Base-by-base conservation (phyloP, 1,140 invertebrate species). In the Watersipora subatra region DNA sequence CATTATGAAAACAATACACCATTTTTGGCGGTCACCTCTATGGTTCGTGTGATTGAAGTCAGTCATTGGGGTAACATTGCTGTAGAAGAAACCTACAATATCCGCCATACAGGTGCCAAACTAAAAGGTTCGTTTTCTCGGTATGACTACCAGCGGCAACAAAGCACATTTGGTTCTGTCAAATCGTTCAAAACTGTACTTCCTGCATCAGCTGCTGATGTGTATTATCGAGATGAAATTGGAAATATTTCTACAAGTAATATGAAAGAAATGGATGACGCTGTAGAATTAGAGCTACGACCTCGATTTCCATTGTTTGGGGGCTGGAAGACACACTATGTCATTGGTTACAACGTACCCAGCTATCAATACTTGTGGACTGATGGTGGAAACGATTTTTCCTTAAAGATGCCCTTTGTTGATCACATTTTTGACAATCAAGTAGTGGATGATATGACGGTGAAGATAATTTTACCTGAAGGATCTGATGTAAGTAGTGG, bases 51-150 rank as follows among this genome's bases (percentile, higher is more conserved):
- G 0, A 91, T 99, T 73, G 95, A 99, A 81, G 85, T 99, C 0
- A 99, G 95, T 0, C 95, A 98, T 77, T 99, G 97, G 97, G 96
- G 96, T 20, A 97, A 97, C 73, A 93, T 99, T 77, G 94, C 95
- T 68, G 84, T 99, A 1, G 93, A 98, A 76, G 96, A 99, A 76
- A 87, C 87, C 0, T 86, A 98, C 74, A 90, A 97, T 75, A 83
- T 99, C 67, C 77, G 87, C 22, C 95, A 99, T 74, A 88, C 88
- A 62, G 97, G 97, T 27, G 95, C 97, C 15, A 84, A 87, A 67
- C 79, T 99, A 0, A 78, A 96, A 91, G 94, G 94, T 2, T 86
- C 92, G n/a, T 97, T 97, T 77, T 97, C 93, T 17, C 73, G 87
- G 65, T 96, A 95, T 80, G 94, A 98, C 76, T 97, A 93, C 74